Conservation (phyloP, 1,140 invertebrate species). For the Cataglyphis hispanica region DNA sequence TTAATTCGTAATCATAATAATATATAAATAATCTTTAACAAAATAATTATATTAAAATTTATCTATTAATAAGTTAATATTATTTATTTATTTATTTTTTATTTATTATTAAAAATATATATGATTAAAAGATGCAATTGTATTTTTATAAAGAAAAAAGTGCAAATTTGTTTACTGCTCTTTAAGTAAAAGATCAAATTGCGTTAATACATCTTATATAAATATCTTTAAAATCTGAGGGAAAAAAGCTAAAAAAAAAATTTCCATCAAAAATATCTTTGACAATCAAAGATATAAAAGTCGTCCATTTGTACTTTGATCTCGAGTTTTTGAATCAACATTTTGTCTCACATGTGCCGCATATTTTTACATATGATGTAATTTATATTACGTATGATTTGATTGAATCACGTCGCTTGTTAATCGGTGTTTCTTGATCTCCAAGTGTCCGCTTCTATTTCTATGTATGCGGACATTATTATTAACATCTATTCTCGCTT, state of each 20-base stretch:
- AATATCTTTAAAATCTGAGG: background rate
- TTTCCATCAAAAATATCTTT: background rate
- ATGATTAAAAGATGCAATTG: too few relatives aligned
- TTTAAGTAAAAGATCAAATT: background rate
- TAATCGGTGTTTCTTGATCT: conserved; percentile 4
- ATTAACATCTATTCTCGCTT: conserved; percentile 19
- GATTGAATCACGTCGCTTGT: conserved; percentile 31
- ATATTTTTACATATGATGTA: background rate
- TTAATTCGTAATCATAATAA: background rate
- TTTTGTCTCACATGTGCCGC: too few relatives aligned
- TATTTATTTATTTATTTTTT: too few relatives aligned
- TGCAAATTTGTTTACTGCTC: background rate
- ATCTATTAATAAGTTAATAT: background rate
- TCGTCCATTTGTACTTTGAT: conserved; percentile 13
- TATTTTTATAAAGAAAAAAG: background rate
- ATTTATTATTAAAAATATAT: too few relatives aligned
- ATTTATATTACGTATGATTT: conserved; percentile 1
- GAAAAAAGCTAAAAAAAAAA: background rate
- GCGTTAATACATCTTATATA: background rate
- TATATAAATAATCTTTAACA: background rate
- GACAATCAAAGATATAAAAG: background rate
- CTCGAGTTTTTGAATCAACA: background rate
- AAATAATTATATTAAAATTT: background rate
- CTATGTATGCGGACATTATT: conserved; percentile 19
- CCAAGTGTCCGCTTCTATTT: conserved; percentile 8